Percentiles rank a stretch among this genome's conserved stretches.
Conservation (phyloP, 2,113 vertebrate genomes). For the Corvus hawaiiensis region DNA sequence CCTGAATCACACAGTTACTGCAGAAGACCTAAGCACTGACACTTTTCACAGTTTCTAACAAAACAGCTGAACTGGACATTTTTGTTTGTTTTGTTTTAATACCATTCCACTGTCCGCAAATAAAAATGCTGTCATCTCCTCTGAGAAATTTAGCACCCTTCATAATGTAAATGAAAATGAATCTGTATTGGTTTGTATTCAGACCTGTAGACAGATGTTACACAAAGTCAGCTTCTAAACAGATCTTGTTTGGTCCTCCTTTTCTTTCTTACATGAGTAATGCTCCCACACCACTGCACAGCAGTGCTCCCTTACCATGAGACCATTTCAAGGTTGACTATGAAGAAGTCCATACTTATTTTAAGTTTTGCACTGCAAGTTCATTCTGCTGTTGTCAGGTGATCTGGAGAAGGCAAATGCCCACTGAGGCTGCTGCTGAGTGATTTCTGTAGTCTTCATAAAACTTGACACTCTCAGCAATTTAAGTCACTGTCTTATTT, state of each 20-base stretch:
- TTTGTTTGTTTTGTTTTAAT: not conserved
- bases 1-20: not conserved
- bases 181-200: not conserved
- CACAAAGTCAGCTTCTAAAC: not conserved
- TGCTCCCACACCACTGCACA: not conserved
- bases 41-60: not conserved
- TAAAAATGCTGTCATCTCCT: not conserved
- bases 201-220: not conserved
- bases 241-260: not conserved
- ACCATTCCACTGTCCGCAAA: not conserved
- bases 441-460: not conserved
- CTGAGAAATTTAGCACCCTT: not conserved
- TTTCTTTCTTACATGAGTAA: not conserved
- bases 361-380: not conserved
- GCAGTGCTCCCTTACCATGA: not conserved
- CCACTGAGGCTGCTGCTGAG: not conserved
- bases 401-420: not conserved
- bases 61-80: not conserved
- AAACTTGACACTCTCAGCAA: not conserved
- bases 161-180: not conserved
- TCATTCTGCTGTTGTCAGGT: not conserved
- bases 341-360: not conserved
- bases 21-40: not conserved
- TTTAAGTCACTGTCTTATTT: not conserved
- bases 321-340: not conserved